A percentile compares a stretch with the other conserved stretches of the same genome.
Evolutionary conservation across 2,888 invertebrate genomes (phyloP).

Genomic region (Acanthosepion esculentum): DNA sequence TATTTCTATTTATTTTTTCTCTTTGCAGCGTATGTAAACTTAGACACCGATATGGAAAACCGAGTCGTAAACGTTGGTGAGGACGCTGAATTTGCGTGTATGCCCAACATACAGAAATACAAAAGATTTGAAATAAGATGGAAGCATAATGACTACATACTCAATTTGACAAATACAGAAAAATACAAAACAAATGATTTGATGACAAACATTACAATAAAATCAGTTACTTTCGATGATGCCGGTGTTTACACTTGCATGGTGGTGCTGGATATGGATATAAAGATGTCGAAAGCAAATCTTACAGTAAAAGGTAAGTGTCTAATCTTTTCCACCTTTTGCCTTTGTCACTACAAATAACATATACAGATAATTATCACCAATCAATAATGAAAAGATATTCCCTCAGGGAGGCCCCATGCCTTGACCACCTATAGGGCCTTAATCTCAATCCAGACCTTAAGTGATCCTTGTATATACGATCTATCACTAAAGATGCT

Average conservation of each 20-base stretch:
- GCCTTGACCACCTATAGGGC: no score
- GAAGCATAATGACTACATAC: slow-evolving; percentile 35
- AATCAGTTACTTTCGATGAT: slow-evolving; percentile 34
- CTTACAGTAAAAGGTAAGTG: slow-evolving; percentile 46
- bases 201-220: slow-evolving; percentile 41
- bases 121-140: slow-evolving; percentile 35
- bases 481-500: no score
- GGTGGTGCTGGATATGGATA: slow-evolving; percentile 41
- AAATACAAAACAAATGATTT: slow-evolving; percentile 46
- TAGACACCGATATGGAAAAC: slow-evolving; percentile 35
- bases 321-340: neutral
- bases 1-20: neutral
- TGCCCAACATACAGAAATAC: neutral
- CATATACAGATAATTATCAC: no score
- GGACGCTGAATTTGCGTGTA: neutral
- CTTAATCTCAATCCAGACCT: no score
- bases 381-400: no score
- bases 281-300: slow-evolving; percentile 45
- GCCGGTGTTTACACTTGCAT: slow-evolving; percentile 43
- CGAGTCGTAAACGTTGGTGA: slow-evolving; percentile 4
- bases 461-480: no score
- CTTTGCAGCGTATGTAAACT: slow-evolving; percentile 39
- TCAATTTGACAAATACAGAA: slow-evolving; percentile 45
- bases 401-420: no score
- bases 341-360: no score